Percentiles rank a stretch among this genome's conserved stretches.
phyloP scores from a whole-genome alignment of 2,113 vertebrate genomes.

The Nematolebias whitei region DNA sequence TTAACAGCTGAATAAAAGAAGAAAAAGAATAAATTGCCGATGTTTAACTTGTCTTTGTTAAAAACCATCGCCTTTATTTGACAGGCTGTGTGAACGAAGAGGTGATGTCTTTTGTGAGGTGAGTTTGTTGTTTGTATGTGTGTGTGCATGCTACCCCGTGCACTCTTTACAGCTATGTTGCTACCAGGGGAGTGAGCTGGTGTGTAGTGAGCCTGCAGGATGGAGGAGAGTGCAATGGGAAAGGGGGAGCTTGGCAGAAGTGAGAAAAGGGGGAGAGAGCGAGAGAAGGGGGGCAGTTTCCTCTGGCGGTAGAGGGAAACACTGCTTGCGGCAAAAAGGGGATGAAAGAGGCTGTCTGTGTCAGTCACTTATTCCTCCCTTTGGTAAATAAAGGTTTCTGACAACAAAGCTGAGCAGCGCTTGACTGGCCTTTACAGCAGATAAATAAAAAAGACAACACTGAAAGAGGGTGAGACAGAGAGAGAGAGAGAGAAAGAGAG shows the following conservation, averaged over 20 bases:
- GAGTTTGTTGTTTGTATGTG: conserved; percentile 26
- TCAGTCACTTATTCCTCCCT: conserved; percentile 84
- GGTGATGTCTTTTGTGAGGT: conserved; percentile 42
- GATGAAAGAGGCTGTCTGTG: conserved; percentile 83
- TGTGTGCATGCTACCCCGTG: conserved; percentile 17
- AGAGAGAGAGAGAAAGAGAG: conserved; percentile 33
- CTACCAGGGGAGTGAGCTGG: conserved; percentile 71
- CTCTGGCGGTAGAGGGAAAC: conserved; percentile 71
- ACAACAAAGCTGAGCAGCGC: conserved; percentile 83
- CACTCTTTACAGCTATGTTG: conserved; percentile 62
- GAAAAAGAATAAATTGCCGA: conserved; percentile 25
- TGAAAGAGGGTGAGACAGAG: conserved; percentile 57
- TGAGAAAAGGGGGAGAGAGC: conserved; percentile 37
- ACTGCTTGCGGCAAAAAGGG: conserved; percentile 77
- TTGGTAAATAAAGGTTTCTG: conserved; percentile 86
- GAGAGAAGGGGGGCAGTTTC: conserved; percentile 28
- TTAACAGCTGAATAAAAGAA: conserved; percentile 38
- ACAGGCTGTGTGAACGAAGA: conserved; percentile 23
- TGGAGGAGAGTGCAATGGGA: conserved; percentile 50
- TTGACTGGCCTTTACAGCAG: conserved; percentile 80
- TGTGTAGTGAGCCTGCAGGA: conserved; percentile 69
- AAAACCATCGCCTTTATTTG: conserved; percentile 33
- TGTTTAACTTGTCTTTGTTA: conserved; percentile 53
- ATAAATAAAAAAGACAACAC: conserved; percentile 81
- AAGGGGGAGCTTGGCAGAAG: conserved; percentile 67